A percentile compares a stretch with the other conserved stretches of the same genome.
Evolutionary conservation across 2,797 vertebrate genomes (phyloP).

Genomic region (Falco novaeseelandiae): DNA sequence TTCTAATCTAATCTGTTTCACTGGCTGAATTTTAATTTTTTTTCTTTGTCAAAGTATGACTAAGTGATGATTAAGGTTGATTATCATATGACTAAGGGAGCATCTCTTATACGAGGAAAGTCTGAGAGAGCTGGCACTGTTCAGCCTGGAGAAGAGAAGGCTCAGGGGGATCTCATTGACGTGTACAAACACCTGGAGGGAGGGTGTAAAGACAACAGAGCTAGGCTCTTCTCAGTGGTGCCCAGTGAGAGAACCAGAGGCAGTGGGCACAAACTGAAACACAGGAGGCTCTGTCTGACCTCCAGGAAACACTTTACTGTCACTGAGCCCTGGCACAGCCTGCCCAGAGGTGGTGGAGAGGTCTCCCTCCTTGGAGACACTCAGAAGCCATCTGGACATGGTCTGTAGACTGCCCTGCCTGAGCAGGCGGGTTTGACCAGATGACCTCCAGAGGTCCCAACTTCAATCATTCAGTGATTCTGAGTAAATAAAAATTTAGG

Average conservation of each 20-base stretch:
- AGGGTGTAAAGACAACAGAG: background rate
- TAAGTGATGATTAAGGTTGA: slow-evolving; percentile 1
- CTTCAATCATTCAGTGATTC: background rate
- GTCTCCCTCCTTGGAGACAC: background rate
- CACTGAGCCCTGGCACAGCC: background rate
- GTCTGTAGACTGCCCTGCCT: background rate
- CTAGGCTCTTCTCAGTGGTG: background rate
- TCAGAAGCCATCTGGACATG: background rate
- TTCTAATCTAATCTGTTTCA: background rate
- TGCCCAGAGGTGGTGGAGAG: background rate
- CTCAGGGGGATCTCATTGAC: background rate
- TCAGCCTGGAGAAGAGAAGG: background rate
- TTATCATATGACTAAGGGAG: background rate
- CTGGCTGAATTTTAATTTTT: background rate
- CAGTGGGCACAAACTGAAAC: background rate
- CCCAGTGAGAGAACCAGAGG: background rate
- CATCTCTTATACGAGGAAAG: background rate
- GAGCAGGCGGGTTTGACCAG: background rate
- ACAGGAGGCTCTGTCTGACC: background rate
- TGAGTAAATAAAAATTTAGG: background rate
- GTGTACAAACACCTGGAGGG: rapidly evolving
- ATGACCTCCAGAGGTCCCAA: background rate
- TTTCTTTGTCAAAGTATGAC: background rate
- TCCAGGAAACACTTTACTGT: background rate
- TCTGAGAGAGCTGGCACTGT: background rate